Conservation (phyloP, 2,888 invertebrate species). For the Criorhina ranunculi region DNA sequence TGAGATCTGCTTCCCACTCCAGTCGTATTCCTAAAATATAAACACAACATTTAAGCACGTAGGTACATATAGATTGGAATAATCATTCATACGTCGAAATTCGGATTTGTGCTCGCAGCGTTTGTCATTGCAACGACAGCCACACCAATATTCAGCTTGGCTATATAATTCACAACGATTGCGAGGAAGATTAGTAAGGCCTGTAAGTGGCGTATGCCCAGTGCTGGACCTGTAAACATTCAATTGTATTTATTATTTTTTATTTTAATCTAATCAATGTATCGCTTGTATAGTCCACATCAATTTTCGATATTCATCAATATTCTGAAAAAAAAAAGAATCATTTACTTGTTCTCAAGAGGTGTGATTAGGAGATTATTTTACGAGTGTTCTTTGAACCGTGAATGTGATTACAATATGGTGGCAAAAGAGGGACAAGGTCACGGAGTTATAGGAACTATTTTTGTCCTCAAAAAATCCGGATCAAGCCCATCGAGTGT, state of each 20-base stretch:
- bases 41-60: conserved; percentile 77
- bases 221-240: conserved; percentile 83
- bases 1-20: conserved; percentile 86
- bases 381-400: background rate
- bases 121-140: conserved; percentile 91
- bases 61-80: too few species aligned
- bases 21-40: conserved; percentile 81
- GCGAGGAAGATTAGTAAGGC: conserved; percentile 87
- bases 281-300: too few species aligned
- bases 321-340: too few species aligned
- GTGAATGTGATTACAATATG: background rate
- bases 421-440: background rate
- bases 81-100: conserved; percentile 84
- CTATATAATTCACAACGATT: conserved; percentile 87
- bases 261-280: background rate
- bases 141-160: conserved; percentile 89
- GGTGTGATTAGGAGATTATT: background rate
- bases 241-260: too few species aligned
- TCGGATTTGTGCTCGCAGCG: conserved; percentile 84
- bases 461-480: background rate
- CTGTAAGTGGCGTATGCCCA: conserved; percentile 88
- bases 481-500: background rate
- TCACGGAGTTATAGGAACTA: background rate
- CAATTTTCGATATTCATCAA: background rate
- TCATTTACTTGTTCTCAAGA: too few species aligned